These are phyloP conservation scores for Helostoma temminkii DNA, from an alignment of 2,797 vertebrate species.

Conservation along the genomic window DNA sequence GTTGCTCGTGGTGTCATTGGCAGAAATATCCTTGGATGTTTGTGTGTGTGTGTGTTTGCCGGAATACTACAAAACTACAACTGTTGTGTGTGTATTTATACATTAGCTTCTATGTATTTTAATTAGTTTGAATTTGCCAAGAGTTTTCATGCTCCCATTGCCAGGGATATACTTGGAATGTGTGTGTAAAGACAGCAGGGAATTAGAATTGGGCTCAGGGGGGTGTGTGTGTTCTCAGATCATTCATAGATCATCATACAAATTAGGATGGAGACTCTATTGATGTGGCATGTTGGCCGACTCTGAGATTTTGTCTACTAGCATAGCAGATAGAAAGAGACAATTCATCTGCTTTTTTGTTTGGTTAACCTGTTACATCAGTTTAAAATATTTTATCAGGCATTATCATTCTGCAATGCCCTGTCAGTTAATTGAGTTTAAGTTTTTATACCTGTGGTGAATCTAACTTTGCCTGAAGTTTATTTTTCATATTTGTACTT, in stretches of 20 bases:
- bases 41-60: slow-evolving; percentile 1
- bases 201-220: slow-evolving; percentile 32
- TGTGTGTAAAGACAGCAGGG: slow-evolving; percentile 39
- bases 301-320: slow-evolving; percentile 60
- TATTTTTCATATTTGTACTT: background rate
- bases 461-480: slow-evolving; percentile 7
- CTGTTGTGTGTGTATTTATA: slow-evolving; percentile 41
- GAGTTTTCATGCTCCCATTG: slow-evolving; percentile 34
- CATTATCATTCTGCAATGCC: slow-evolving; percentile 31
- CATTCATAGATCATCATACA: slow-evolving; percentile 62
- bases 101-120: slow-evolving; percentile 54
- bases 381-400: slow-evolving; percentile 49
- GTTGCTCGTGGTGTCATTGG: slow-evolving; percentile 44
- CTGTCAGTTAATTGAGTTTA: slow-evolving; percentile 5
- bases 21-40: slow-evolving; percentile 35
- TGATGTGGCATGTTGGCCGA: slow-evolving; percentile 62
- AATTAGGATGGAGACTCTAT: slow-evolving; percentile 70
- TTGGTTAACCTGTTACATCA: slow-evolving; percentile 41
- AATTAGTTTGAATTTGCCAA: slow-evolving; percentile 53
- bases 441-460: background rate
- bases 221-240: slow-evolving; percentile 51
- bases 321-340: slow-evolving; percentile 60
- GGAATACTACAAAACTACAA: slow-evolving; percentile 50
- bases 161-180: slow-evolving; percentile 44
- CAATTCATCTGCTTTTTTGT: slow-evolving; percentile 68